Percentiles rank a stretch among this genome's conserved stretches.
These are phyloP conservation scores for Gavialis gangeticus DNA, from an alignment of 2,113 vertebrate genomes.

Conservation along the genomic window DNA sequence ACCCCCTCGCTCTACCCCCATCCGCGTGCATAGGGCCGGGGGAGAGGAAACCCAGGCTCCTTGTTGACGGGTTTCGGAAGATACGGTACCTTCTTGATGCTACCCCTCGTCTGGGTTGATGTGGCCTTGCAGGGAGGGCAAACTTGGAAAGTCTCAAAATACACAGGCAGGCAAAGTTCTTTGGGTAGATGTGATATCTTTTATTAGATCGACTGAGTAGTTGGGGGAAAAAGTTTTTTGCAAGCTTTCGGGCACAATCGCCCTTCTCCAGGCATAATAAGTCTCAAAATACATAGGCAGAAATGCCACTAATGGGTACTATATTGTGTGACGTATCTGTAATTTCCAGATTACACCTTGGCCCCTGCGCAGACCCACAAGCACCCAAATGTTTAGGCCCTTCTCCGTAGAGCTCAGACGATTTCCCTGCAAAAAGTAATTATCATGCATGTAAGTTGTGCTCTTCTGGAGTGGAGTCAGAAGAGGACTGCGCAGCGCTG, in stretches of 20 bases:
- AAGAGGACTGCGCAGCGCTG: fast-evolving
- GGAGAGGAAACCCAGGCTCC: fast-evolving
- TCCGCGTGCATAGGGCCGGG: fast-evolving
- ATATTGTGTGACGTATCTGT: fast-evolving
- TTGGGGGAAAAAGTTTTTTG: no score
- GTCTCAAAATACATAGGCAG: no score
- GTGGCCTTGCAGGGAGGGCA: not conserved
- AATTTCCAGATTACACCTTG: not conserved
- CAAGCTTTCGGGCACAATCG: no score
- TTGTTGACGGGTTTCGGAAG: fast-evolving
- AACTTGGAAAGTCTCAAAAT: not conserved
- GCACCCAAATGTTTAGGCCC: not conserved
- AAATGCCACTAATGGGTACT: not conserved
- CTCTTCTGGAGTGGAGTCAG: fast-evolving
- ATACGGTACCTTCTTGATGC: fast-evolving
- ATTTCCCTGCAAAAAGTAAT: fast-evolving
- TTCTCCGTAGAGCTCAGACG: not conserved
- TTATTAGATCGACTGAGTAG: no score
- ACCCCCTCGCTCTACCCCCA: fast-evolving
- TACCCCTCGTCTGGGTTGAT: not conserved
- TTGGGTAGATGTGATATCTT: no score
- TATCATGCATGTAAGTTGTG: fast-evolving
- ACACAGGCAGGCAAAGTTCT: no score
- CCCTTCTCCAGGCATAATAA: no score
- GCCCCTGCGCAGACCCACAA: not conserved